Evolutionary conservation across 2,113 vertebrate species (phyloP), one percentile per base, ranked within the genome.

Genomic region (Oophaga pumilio): DNA sequence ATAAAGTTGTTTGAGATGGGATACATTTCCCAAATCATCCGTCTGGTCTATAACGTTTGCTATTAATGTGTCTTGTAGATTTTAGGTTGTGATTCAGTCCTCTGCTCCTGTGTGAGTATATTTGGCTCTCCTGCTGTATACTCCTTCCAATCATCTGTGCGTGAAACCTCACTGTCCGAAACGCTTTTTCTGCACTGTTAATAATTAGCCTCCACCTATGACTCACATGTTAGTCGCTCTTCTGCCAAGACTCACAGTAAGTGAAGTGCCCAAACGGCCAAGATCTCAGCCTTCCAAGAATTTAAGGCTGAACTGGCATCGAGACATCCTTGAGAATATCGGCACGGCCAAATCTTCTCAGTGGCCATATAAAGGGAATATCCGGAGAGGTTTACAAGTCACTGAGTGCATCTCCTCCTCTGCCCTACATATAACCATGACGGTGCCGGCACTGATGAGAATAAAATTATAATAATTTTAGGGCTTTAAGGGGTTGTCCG

Each of bases 211-310:
- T 49, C 26, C 60, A 66, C 43, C 62, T 49, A 82, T 82, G 80
- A 82, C 80, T 68, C 60, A 68, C 52, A 15, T 62, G 59, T 24
- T 82, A 52, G 33, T 64, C 12, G 12, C 43, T 68, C 8, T 33
- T 52, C 80, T 82, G 80, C 60, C 80, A 82, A 82, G 80, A 66
- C 18, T 82, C 62, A 43, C 79, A 43, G 79, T 62, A 49, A 82
- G 79, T 81, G 20, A 33, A 82, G 28, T 82, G 59, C 60, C 33
- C 20, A 68, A 28, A 82, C 22, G 9, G 68, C 59, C 60, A 66
- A 62, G 20, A 82, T 66, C 59, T 22, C 43, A 52, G 52, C 59
- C 60, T 66, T 66, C 50, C 18, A 66, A 82, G 79, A 43, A 82
- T 22, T 64, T 1, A 81, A 33, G 17, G 57, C 56, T 81, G 60